Evolutionary conservation across 2,888 invertebrate species (phyloP).

Genomic region (Microctonus brassicae): DNA sequence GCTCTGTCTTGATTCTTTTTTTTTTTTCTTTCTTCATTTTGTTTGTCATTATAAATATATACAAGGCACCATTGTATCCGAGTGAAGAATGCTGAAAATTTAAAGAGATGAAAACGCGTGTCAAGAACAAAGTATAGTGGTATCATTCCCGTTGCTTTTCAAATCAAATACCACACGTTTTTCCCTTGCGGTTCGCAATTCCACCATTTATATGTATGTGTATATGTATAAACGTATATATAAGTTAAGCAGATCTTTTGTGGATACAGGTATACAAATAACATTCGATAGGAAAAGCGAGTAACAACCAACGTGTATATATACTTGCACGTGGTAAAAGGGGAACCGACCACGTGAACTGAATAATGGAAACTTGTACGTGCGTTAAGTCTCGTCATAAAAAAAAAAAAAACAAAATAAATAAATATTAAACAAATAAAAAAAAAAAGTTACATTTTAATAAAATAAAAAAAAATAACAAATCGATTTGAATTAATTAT

Average conservation of each 20-base stretch:
- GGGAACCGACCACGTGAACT: conserved; percentile 30
- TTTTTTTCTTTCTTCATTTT: background rate
- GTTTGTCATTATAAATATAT: conserved; percentile 6
- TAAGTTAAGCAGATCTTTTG: too few species aligned
- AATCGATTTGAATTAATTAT: background rate
- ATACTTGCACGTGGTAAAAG: conserved; percentile 2
- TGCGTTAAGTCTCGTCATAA: conserved; percentile 33
- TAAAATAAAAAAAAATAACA: background rate
- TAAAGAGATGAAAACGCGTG: conserved; percentile 14
- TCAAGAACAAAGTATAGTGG: conserved; percentile 8
- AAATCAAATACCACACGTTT: conserved; percentile 27
- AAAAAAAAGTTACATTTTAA: background rate
- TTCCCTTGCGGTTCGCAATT: conserved; percentile 6
- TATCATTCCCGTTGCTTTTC: conserved; percentile 16
- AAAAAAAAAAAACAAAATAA: conserved; percentile 30
- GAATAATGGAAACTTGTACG: conserved; percentile 47
- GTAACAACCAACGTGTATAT: conserved; percentile 11
- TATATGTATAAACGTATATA: too few species aligned
- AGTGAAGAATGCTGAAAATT: background rate
- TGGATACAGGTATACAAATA: too few species aligned
- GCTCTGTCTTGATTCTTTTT: background rate
- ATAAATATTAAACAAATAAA: background rate
- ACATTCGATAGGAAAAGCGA: conserved; percentile 22
- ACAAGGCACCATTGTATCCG: background rate
- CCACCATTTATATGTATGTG: background rate